Conservation (phyloP, 2,797 vertebrate species). For the Oryzias sinensis region DNA sequence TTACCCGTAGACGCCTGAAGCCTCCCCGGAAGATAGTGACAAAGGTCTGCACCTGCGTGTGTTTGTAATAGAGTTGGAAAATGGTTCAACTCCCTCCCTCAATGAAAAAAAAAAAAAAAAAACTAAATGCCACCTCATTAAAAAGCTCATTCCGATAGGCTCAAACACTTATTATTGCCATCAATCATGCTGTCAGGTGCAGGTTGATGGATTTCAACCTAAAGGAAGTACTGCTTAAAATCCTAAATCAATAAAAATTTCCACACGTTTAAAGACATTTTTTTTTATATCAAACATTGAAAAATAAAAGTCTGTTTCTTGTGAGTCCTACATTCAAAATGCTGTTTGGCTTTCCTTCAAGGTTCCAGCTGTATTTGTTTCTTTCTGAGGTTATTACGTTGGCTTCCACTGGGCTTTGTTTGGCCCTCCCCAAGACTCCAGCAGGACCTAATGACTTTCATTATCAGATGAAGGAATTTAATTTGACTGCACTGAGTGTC, state of each 20-base stretch:
- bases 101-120: constrained; percentile 27
- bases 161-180: constrained; percentile 23
- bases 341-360: constrained; percentile 18
- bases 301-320: background rate
- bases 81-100: constrained; percentile 21
- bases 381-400: constrained; percentile 56
- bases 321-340: constrained; percentile 21
- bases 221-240: background rate
- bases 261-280: no score
- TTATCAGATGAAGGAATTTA: constrained; percentile 78
- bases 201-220: constrained; percentile 6
- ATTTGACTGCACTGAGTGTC: constrained; percentile 72
- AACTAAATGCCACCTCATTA: constrained; percentile 54
- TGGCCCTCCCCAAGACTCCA: constrained; percentile 63
- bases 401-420: constrained; percentile 63
- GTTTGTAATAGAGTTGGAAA: constrained; percentile 42
- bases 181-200: constrained; percentile 48
- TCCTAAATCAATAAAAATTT: no score
- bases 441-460: constrained; percentile 75
- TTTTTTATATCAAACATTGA: no score
- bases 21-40: constrained; percentile 28
- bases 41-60: constrained; percentile 45
- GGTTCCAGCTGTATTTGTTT: constrained; percentile 39
- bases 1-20: no score
- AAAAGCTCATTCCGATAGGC: constrained; percentile 47